Conservation (phyloP, 2,113 vertebrate species). For the Crotalus tigris region DNA sequence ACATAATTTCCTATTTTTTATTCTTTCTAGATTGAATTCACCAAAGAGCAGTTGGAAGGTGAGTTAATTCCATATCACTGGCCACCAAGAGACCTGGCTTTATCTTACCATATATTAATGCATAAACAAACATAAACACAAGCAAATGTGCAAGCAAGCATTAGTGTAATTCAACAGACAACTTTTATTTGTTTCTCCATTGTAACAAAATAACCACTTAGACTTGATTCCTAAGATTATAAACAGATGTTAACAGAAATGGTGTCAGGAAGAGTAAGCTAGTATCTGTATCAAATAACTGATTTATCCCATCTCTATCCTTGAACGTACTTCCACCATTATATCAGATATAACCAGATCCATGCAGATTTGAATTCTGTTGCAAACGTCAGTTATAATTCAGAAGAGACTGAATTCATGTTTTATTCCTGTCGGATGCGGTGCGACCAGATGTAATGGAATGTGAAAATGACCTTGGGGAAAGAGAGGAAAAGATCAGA, state of each 20-base stretch:
- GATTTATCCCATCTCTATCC: not conserved
- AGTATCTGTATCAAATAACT: not conserved
- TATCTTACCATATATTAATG: not conserved
- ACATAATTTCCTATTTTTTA: conserved; percentile 39
- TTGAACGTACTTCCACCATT: not conserved
- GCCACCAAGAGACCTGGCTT: not conserved
- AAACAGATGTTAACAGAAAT: not conserved
- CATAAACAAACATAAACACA: not conserved
- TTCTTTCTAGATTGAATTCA: conserved; percentile 66
- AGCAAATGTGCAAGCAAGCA: not conserved
- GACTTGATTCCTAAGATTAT: not conserved
- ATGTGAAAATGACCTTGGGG: not conserved
- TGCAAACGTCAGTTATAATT: not conserved
- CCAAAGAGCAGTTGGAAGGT: conserved; percentile 69
- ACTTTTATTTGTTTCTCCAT: not conserved
- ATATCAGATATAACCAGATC: not conserved
- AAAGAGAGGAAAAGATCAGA: not conserved
- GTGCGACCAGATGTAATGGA: not conserved
- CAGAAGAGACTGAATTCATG: not conserved
- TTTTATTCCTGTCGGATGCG: not conserved
- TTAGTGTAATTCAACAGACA: not conserved
- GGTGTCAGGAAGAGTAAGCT: not conserved
- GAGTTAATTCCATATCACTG: conserved; percentile 11
- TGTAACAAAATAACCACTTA: not conserved
- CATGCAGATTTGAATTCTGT: not conserved